These are phyloP conservation scores for Hypomesus transpacificus DNA, from an alignment of 2,113 vertebrate genomes.

Conservation along the genomic window DNA sequence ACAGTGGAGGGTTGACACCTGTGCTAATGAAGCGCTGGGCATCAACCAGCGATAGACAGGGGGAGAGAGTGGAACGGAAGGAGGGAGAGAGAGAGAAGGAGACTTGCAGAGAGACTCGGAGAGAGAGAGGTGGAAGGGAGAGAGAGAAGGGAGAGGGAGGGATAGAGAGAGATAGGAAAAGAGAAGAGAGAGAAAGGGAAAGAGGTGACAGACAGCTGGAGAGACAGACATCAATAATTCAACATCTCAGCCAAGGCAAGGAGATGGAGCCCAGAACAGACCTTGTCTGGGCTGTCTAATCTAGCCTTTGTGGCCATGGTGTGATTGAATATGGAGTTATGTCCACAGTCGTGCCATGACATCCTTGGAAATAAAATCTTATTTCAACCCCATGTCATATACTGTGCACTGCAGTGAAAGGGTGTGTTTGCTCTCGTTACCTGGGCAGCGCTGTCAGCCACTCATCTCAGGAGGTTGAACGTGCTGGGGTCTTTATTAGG, in stretches of 20 bases:
- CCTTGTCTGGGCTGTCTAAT: slow-evolving; percentile 26
- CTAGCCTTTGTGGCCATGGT: not conserved
- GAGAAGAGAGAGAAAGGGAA: not conserved
- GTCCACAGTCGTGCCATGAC: slow-evolving; percentile 21
- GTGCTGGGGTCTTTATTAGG: not conserved
- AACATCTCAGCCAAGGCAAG: slow-evolving; percentile 11
- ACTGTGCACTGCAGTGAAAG: not conserved
- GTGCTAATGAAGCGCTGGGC: not conserved
- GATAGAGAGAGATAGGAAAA: not conserved
- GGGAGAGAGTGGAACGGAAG: not conserved
- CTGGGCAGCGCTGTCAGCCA: slow-evolving; percentile 2
- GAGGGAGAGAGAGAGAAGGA: not conserved
- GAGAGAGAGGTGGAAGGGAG: not conserved
- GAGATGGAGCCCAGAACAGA: slow-evolving; percentile 11
- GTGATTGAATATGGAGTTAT: slow-evolving; percentile 28
- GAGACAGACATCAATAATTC: slow-evolving; percentile 11
- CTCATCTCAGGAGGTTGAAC: not conserved
- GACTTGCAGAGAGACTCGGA: not conserved
- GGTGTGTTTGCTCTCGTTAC: not conserved
- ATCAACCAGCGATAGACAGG: not conserved
- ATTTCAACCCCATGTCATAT: slow-evolving; percentile 5
- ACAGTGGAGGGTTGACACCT: not conserved
- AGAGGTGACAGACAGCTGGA: not conserved
- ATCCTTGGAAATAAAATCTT: not conserved
- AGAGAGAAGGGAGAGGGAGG: not conserved